These are phyloP conservation scores for Petromus typicus DNA, from an alignment of 2,113 vertebrate genomes.

Conservation along the genomic window DNA sequence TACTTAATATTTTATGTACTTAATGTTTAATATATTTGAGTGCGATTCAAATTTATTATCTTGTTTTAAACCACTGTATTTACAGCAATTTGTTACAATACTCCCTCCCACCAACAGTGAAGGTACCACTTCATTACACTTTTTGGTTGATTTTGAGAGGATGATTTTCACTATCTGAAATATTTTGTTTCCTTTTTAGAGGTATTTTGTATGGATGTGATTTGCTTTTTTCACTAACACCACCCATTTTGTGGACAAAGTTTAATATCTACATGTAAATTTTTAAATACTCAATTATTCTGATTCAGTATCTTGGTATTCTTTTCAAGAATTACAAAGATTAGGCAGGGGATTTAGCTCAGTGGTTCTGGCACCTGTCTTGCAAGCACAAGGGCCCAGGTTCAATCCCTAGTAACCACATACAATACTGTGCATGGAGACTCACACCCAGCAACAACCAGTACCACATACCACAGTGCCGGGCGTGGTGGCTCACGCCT, in stretches of 20 bases:
- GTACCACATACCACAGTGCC: no score
- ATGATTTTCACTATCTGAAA: neutral
- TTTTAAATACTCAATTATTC: neutral
- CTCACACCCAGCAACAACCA: no score
- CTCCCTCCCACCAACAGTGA: no score
- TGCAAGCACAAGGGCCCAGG: no score
- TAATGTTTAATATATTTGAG: neutral
- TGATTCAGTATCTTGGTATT: neutral
- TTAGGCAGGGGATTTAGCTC: no score
- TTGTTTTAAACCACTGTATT: neutral
- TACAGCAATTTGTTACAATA: neutral
- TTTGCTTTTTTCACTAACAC: neutral
- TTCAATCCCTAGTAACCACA: no score
- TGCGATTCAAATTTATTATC: neutral
- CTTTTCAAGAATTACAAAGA: neutral
- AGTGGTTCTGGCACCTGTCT: no score
- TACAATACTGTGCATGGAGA: no score
- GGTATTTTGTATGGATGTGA: neutral
- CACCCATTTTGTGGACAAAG: neutral
- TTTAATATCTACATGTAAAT: neutral
- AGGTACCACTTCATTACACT: neutral
- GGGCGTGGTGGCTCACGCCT: no score
- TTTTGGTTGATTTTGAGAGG: neutral
- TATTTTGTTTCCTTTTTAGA: neutral
- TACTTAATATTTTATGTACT: neutral